Percentiles rank a stretch among this genome's conserved stretches.
These are phyloP conservation scores for Sepioteuthis lessoniana DNA, from an alignment of 2,888 invertebrate species.

Conservation along the genomic window DNA sequence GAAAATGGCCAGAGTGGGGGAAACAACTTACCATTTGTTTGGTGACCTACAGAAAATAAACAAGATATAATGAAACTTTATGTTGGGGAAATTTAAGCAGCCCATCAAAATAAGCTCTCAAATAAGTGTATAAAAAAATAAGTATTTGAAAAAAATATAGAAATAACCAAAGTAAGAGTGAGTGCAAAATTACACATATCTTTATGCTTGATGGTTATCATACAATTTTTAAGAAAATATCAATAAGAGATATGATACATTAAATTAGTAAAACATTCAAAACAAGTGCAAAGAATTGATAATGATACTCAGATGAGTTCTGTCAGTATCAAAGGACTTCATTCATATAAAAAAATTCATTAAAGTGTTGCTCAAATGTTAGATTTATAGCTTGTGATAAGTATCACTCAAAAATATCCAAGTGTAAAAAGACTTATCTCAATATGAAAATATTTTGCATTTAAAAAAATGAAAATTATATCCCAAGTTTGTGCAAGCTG, in stretches of 20 bases:
- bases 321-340: neutral
- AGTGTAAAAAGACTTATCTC: neutral
- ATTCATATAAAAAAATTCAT: neutral
- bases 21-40: constrained; percentile 25
- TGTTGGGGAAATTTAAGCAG: constrained; percentile 12
- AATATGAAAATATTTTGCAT: neutral
- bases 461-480: no score
- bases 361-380: neutral
- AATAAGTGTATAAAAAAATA: neutral
- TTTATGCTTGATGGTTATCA: neutral
- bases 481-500: neutral
- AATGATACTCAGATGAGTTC: neutral
- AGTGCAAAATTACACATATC: neutral
- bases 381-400: neutral
- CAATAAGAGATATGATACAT: neutral
- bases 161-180: neutral
- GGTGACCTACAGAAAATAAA: constrained; percentile 33
- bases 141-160: neutral
- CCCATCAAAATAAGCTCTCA: constrained; percentile 5
- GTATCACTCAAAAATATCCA: neutral
- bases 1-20: constrained; percentile 3
- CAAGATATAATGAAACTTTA: constrained; percentile 20
- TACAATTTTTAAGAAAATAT: neutral
- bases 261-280: neutral
- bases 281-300: neutral